Evolutionary conservation across 2,797 vertebrate species (phyloP).

Genomic region (Lagorchestes hirsutus): DNA sequence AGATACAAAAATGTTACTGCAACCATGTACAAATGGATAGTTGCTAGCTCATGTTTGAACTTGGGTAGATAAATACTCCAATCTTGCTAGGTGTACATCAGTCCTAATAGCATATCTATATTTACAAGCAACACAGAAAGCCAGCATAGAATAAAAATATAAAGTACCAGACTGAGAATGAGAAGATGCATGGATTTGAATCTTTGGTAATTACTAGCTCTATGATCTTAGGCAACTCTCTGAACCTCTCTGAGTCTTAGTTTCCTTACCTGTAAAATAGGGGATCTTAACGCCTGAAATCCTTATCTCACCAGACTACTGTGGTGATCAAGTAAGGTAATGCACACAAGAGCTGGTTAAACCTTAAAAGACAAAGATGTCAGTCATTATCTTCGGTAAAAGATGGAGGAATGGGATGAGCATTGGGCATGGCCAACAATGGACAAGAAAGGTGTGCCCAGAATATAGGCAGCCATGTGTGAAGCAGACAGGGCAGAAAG

Average conservation of each 20-base stretch:
- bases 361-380: not conserved
- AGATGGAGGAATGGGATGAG: not conserved
- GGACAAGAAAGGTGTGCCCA: not conserved
- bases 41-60: not conserved
- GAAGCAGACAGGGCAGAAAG: not conserved
- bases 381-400: not conserved
- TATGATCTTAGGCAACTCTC: not conserved
- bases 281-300: not conserved
- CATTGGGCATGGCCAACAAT: not conserved
- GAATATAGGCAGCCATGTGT: not conserved
- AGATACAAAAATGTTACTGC: not conserved
- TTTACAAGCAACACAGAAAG: not conserved
- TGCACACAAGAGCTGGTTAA: not conserved
- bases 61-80: not conserved
- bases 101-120: not conserved
- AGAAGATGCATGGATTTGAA: not conserved
- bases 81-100: slow-evolving; percentile 3
- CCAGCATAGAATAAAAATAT: not conserved
- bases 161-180: not conserved
- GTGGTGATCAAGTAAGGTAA: not conserved
- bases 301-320: not conserved
- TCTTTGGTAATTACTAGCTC: not conserved
- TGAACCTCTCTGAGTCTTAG: not conserved
- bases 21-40: not conserved
- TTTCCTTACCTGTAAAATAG: not conserved